Percentiles rank a stretch among this genome's conserved stretches.
Conservation (phyloP, 1,140 invertebrate genomes). For the Drosophila elegans region DNA sequence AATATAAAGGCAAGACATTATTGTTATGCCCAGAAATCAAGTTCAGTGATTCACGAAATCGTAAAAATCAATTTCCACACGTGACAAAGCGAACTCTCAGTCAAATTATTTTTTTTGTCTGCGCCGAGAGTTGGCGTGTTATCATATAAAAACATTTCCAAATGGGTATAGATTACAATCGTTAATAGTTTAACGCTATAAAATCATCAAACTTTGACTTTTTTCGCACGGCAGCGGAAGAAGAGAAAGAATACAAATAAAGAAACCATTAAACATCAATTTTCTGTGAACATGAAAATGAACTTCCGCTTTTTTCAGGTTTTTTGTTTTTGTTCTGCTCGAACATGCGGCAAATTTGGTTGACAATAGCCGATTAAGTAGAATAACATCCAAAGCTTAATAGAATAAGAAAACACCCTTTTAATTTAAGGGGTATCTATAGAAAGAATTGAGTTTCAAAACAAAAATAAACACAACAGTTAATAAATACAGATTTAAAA, state of each 20-base stretch:
- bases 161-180: slow-evolving; percentile 56
- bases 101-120: slow-evolving; percentile 14
- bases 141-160: slow-evolving; percentile 14
- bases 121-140: slow-evolving; percentile 24
- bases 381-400: neutral
- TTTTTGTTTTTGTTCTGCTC: slow-evolving; percentile 16
- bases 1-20: neutral
- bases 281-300: slow-evolving; percentile 46
- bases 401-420: slow-evolving; percentile 3
- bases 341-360: slow-evolving; percentile 45
- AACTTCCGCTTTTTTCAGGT: slow-evolving; percentile 9
- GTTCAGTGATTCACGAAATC: slow-evolving; percentile 38
- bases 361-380: slow-evolving; percentile 19
- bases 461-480: too few relatives aligned
- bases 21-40: slow-evolving; percentile 18
- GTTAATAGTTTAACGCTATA: slow-evolving; percentile 49
- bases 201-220: slow-evolving; percentile 28
- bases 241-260: slow-evolving; percentile 43
- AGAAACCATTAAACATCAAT: slow-evolving; percentile 69
- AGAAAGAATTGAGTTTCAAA: too few relatives aligned
- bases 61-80: slow-evolving; percentile 20
- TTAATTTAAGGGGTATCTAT: neutral
- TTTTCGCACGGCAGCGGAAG: slow-evolving; percentile 49
- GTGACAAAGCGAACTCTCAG: slow-evolving; percentile 22
- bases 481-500: neutral